A percentile compares a stretch with the other conserved stretches of the same genome.
These are phyloP conservation scores for Andrena praecox DNA, from an alignment of 2,888 invertebrate genomes.

Conservation along the genomic window DNA sequence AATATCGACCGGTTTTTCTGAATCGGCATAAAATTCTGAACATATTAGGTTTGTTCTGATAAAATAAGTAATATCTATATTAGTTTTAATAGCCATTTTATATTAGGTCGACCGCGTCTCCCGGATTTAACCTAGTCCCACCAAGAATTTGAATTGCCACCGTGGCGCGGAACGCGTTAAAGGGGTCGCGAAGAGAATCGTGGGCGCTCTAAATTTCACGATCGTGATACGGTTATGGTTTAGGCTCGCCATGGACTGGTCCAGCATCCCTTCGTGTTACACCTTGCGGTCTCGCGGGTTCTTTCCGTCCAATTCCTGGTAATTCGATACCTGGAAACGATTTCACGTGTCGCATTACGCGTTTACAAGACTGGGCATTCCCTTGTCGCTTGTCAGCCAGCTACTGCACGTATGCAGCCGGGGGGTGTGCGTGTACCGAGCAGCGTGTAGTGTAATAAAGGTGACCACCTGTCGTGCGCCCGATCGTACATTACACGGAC, in stretches of 20 bases:
- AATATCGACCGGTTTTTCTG: no score
- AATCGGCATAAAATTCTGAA: no score
- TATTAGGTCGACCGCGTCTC: no score
- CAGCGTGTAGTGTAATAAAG: slow-evolving; percentile 47
- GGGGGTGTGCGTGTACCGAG: slow-evolving; percentile 38
- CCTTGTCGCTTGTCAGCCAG: slow-evolving; percentile 47
- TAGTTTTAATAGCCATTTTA: no score
- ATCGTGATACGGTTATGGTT: slow-evolving; percentile 1
- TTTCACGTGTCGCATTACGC: slow-evolving; percentile 82
- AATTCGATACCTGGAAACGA: slow-evolving; percentile 80
- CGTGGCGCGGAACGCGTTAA: background rate
- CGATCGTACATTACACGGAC: slow-evolving; percentile 36
- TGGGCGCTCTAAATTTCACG: slow-evolving; percentile 19
- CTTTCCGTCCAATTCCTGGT: slow-evolving; percentile 78
- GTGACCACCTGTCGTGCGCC: slow-evolving; percentile 61
- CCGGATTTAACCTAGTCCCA: no score
- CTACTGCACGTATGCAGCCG: background rate
- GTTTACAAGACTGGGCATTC: slow-evolving; percentile 70
- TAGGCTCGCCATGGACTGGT: slow-evolving; percentile 32
- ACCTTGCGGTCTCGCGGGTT: slow-evolving; percentile 60
- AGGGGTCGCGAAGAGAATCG: background rate
- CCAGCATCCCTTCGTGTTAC: slow-evolving; percentile 39
- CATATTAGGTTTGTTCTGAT: no score
- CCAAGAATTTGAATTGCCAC: background rate
- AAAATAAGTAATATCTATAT: no score